These are phyloP conservation scores for Tenodera sinensis DNA, from an alignment of 2,888 invertebrate species.

Conservation along the genomic window DNA sequence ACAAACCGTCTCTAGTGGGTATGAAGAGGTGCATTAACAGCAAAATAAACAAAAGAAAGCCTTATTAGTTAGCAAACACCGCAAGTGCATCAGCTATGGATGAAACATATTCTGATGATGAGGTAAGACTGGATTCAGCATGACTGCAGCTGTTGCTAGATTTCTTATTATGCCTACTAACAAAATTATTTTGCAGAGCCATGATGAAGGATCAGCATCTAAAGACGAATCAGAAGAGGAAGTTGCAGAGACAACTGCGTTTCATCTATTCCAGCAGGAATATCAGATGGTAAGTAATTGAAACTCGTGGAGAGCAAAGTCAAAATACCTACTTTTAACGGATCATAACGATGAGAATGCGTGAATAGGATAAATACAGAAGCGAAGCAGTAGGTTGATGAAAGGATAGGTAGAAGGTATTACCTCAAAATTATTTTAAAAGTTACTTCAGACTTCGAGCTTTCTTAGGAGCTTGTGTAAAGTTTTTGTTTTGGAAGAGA, in stretches of 20 bases:
- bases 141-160: background rate
- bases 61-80: background rate
- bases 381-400: no score
- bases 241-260: background rate
- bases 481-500: no score
- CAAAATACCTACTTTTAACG: no score
- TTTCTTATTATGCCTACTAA: background rate
- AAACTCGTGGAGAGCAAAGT: no score
- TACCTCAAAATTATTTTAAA: no score
- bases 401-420: no score
- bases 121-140: background rate
- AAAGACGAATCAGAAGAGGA: background rate
- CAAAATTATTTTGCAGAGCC: background rate
- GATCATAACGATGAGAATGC: no score
- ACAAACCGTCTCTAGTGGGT: background rate
- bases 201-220: conserved; percentile 1
- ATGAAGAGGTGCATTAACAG: background rate
- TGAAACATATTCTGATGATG: background rate
- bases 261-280: background rate
- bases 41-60: background rate
- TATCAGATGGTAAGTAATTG: conserved; percentile 35
- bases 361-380: no score
- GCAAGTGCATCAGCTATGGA: background rate
- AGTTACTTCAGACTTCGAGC: no score
- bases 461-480: no score